Evolutionary conservation across 2,113 vertebrate species (phyloP), one percentile per base, ranked within the genome.

Genomic region (Myanophis thanlyinensis): DNA sequence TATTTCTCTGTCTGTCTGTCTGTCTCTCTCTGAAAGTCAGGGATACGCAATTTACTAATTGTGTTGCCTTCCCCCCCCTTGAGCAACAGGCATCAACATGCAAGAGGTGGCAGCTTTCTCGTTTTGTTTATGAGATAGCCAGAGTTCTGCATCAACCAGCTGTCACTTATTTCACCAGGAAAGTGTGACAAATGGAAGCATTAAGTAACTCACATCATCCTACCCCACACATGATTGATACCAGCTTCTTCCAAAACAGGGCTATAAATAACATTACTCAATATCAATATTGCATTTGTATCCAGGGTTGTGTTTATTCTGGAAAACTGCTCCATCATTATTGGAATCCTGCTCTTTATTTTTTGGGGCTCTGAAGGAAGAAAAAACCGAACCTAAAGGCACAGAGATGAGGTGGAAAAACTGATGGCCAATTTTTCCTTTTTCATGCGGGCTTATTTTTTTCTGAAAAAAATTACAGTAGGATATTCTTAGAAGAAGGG

Each of bases 401-500:
- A 44, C 35, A 44, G 35, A 44, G 73, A 44, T 80, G 47, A 73
- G 4, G 23, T 1, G 22, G 5, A 35, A 11, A 80, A 93, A 67
- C 44, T 12, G 15, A 0, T 13, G 5, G 23, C 53, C 59, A 48
- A 88, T 10, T 0, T 53, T 94, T 87, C 84, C n/a, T 93, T 93
- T 93, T 94, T 90, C 85, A 93, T 46, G 6, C 11, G 88, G 59
- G 56, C 20, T 84, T 6, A 87, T 23, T 13, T 91, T 13, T 91
- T 73, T 88, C 35, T 85, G 56, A 88, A 96, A 73, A 88, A 96
- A 73, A 56, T 89, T 89, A 89, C n/a, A 95, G 94, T 25, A 94
- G 87, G 30, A 93, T 93, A 88, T 93, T 89, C 92, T 87, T 88
- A 47, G 53, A 23, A 51, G 91, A 54, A 8, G 46, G 56, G 56